A percentile compares a stretch with the other conserved stretches of the same genome.
Evolutionary conservation across 2,797 vertebrate genomes (phyloP).

Genomic region (Sebastes umbrosus): DNA sequence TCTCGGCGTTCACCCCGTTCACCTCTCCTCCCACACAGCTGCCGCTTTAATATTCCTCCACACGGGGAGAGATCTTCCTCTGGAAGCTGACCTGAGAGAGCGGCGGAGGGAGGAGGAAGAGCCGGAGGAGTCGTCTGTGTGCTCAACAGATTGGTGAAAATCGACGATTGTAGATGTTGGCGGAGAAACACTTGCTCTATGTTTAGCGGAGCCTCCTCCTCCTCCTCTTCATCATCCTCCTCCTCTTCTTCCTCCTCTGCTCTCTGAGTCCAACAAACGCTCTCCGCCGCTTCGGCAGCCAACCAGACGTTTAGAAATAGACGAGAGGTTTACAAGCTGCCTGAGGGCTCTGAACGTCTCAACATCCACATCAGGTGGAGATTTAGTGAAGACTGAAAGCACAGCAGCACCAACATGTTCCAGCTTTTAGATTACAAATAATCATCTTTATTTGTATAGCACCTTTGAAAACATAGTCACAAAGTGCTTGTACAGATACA

Average conservation of each 20-base stretch:
- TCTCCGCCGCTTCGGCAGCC: neutral
- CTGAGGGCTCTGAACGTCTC: neutral
- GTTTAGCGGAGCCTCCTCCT: constrained; percentile 20
- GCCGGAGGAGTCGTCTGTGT: constrained; percentile 17
- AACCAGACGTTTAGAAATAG: constrained; percentile 9
- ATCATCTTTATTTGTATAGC: neutral
- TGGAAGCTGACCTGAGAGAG: constrained; percentile 8
- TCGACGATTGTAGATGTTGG: constrained; percentile 15
- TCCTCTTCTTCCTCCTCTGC: neutral
- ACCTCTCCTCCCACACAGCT: constrained; percentile 54
- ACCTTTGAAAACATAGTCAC: too few species aligned
- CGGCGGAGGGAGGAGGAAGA: neutral
- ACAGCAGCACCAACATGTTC: too few species aligned
- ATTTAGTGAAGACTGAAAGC: neutral
- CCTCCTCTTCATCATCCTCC: neutral
- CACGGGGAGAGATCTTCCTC: constrained; percentile 16
- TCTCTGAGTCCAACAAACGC: neutral
- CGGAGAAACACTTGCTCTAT: constrained; percentile 16
- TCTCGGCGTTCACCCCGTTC: constrained; percentile 36
- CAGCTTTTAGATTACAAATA: too few species aligned
- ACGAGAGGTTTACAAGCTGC: neutral
- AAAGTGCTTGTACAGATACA: too few species aligned
- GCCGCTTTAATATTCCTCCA: constrained; percentile 42
- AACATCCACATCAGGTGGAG: neutral
- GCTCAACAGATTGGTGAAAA: constrained; percentile 24